Evolutionary conservation across 2,888 invertebrate genomes (phyloP).

Genomic region (Candidula unifasciata): DNA sequence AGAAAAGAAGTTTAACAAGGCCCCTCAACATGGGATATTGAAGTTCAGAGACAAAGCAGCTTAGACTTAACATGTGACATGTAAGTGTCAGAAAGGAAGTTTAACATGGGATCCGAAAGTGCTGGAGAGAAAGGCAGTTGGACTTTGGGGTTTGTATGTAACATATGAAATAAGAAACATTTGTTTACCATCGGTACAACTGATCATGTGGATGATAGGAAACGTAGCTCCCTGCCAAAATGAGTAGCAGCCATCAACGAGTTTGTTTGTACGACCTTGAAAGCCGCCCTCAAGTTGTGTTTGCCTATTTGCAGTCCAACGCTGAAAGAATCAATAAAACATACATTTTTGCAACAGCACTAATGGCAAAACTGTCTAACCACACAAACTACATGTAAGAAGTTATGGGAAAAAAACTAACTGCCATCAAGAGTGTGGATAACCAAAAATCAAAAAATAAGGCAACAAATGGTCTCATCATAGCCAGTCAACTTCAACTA

Average conservation of each 20-base stretch:
- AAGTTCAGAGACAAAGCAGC: no score
- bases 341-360: neutral
- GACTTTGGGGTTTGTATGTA: no score
- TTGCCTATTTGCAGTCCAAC: constrained; percentile 94
- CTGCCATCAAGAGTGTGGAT: neutral
- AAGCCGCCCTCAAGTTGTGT: constrained; percentile 97
- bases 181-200: constrained; percentile 38
- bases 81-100: no score
- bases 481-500: no score
- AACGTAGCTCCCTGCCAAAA: constrained; percentile 98
- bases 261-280: constrained; percentile 95
- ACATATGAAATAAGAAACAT: neutral
- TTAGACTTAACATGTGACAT: no score
- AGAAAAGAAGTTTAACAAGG: no score
- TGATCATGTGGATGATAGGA: constrained; percentile 85
- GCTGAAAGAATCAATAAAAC: constrained; percentile 69
- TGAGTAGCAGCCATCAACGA: constrained; percentile 98
- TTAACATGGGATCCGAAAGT: no score
- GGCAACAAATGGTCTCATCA: no score
- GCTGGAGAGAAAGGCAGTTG: no score
- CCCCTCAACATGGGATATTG: no score
- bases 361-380: neutral
- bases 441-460: no score
- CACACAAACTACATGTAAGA: neutral
- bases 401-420: neutral